phyloP scores from a whole-genome alignment of 2,113 vertebrate genomes.

The Pollimyrus isidori region DNA sequence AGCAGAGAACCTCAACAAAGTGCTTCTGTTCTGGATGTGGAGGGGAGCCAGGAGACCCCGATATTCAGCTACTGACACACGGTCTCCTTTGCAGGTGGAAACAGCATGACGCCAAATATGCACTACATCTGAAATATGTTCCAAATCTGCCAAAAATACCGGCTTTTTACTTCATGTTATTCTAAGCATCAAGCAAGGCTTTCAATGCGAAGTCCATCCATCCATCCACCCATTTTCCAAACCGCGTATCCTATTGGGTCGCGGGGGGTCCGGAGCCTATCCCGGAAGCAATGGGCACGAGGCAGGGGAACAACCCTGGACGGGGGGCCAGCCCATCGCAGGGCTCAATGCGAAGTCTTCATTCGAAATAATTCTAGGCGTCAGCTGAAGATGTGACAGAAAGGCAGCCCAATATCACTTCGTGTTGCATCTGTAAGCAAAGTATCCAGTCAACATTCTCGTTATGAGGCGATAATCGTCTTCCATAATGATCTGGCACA shows the following conservation, averaged over 20 bases:
- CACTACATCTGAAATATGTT: not conserved
- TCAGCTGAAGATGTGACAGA: not conserved
- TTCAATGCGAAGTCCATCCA: not conserved
- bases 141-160: not conserved
- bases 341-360: not conserved
- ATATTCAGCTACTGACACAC: not conserved
- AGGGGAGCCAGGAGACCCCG: not conserved
- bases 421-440: not conserved
- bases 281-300: too few species aligned
- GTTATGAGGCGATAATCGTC: not conserved
- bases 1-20: not conserved
- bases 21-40: not conserved
- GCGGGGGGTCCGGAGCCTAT: too few species aligned
- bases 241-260: too few species aligned
- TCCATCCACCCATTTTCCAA: too few species aligned
- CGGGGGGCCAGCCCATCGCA: too few species aligned
- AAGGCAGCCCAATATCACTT: not conserved
- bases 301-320: too few species aligned
- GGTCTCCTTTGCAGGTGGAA: not conserved
- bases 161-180: not conserved
- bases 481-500: not conserved
- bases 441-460: not conserved
- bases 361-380: not conserved
- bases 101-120: not conserved
- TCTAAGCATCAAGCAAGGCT: not conserved